Conservation (phyloP, 2,797 vertebrate species). For the Agapornis canus region DNA sequence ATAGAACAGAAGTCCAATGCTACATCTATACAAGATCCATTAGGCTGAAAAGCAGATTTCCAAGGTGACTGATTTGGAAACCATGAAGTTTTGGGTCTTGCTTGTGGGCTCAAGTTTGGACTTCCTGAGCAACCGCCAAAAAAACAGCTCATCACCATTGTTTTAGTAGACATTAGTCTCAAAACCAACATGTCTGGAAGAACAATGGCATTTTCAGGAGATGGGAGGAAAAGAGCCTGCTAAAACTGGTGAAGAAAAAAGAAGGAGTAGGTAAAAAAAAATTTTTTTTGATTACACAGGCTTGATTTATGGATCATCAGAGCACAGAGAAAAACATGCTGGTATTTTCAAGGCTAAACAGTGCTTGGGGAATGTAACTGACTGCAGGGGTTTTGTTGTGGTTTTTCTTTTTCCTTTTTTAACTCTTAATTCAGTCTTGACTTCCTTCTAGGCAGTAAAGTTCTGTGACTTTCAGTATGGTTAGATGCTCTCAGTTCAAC, state of each 20-base stretch:
- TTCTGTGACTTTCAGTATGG: background rate
- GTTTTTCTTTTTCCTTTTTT: background rate
- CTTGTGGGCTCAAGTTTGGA: background rate
- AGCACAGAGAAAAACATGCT: background rate
- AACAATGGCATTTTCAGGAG: background rate
- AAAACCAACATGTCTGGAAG: background rate
- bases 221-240: background rate
- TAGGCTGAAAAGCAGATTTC: background rate
- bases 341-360: conserved; percentile 14
- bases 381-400: background rate
- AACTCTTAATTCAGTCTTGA: background rate
- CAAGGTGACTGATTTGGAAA: background rate
- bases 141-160: background rate
- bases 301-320: background rate
- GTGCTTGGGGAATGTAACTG: background rate
- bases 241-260: background rate
- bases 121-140: background rate
- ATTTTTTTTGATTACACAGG: rapidly evolving
- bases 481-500: background rate
- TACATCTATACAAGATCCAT: background rate
- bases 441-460: background rate
- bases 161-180: background rate
- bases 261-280: background rate
- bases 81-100: background rate
- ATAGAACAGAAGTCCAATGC: background rate